Base-by-base conservation (phyloP, 92 coral and sea anemone genomes). In the Umimayanthus kanabou region DNA sequence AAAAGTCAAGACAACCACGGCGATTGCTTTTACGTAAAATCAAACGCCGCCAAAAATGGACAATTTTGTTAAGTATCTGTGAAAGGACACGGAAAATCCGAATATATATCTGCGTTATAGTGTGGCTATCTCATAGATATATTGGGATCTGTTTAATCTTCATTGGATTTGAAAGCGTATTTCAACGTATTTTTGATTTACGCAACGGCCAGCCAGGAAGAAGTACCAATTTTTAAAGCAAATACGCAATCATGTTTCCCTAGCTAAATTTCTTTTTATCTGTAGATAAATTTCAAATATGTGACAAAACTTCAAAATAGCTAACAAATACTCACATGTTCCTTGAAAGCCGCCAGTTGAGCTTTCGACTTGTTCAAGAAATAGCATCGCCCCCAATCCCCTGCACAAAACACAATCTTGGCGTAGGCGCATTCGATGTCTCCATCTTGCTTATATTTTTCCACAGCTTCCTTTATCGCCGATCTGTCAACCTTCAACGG, bases 331-430 rank as follows among this genome's bases (percentile, higher is more conserved):
- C 99, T 93, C 85, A 97, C 99, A 84, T 97, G 99, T 76, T 97
- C 96, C 71, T 97, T 97, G 93, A 97, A 97, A 13, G 99, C 97
- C 69, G 96, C 93, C 9, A 95, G 92, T 90, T 97, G 99, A 28
- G 88, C 79, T 80, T 91, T 92, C 39, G 99, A 97, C 83, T 97
- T 97, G 42, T 96, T 93, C 79, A 95, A 89, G 76, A 97, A 97
- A 66, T 93, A 97, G 85, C 90, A 92, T 78, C 94, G 81, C 71
- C 91, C 93, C 99, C 99, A 97, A 71, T 95, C 98, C 64, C 98
- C 98, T 74, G 97, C 90, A 70, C 92, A 91, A 82, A 90, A 91
- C 0, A 97, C 93, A 15, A 97, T 92, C 53, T 95, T 94, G 76
- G 90, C 88, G 84, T 95, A 97, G 43, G 97, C 97, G 77, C 88